phyloP scores from a whole-genome alignment of 2,113 vertebrate genomes.

The Nestor notabilis region DNA sequence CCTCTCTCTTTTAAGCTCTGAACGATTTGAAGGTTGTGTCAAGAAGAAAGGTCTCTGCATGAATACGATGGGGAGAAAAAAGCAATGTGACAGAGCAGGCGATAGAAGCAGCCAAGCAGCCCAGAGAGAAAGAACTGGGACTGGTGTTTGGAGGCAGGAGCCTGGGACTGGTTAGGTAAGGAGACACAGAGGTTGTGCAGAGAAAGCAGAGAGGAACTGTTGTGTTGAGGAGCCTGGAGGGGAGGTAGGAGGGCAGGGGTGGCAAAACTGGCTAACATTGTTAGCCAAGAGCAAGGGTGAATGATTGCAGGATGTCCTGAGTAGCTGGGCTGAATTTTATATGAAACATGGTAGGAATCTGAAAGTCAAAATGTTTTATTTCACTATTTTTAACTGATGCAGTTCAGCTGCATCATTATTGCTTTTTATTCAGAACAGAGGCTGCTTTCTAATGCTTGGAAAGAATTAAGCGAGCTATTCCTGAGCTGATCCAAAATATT shows the following conservation, averaged over 20 bases:
- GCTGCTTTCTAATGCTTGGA: background rate
- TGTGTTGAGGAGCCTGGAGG: background rate
- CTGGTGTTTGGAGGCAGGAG: background rate
- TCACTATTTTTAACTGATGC: background rate
- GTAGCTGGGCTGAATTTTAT: background rate
- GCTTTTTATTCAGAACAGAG: background rate
- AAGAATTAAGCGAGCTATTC: background rate
- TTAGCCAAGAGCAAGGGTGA: background rate
- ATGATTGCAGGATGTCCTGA: background rate
- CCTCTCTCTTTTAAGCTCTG: background rate
- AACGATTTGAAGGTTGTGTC: constrained; percentile 23
- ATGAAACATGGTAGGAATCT: background rate
- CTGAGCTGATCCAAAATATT: background rate
- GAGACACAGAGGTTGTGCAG: constrained; percentile 17
- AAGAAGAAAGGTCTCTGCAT: background rate
- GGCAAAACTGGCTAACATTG: background rate
- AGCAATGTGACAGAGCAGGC: background rate
- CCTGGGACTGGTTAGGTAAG: constrained; percentile 16
- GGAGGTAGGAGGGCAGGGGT: background rate
- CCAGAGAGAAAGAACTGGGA: background rate
- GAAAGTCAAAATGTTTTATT: background rate
- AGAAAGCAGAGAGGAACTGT: background rate
- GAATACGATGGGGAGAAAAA: background rate
- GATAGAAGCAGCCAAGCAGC: background rate
- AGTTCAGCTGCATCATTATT: background rate